Conservation (phyloP, 2,113 vertebrate species). For the Crotalus helleri region DNA sequence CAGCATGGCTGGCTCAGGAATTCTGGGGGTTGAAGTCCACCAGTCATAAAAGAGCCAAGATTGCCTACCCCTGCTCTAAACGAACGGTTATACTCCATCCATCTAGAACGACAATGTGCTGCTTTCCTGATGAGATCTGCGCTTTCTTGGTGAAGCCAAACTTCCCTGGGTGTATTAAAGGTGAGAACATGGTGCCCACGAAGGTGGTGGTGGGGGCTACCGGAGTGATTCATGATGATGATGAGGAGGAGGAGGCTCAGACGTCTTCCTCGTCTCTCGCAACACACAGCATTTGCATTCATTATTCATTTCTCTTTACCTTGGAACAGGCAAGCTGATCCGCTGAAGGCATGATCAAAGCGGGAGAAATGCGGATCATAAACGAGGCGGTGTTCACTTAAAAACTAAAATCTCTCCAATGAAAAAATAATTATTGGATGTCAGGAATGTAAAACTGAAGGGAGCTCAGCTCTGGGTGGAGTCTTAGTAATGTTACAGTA, state of each 20-base stretch:
- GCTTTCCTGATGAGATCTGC: constrained; percentile 59
- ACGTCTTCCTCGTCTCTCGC: constrained; percentile 61
- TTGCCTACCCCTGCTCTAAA: too few species aligned
- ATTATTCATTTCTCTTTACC: constrained; percentile 58
- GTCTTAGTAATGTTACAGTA: not conserved
- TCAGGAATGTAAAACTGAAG: not conserved
- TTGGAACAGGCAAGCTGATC: constrained; percentile 65
- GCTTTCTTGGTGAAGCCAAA: constrained; percentile 65
- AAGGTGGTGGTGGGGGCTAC: constrained; percentile 21
- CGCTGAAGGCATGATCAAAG: constrained; percentile 68
- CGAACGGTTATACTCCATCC: not conserved
- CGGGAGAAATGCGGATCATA: constrained; percentile 62
- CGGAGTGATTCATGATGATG: constrained; percentile 42
- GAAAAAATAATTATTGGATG: constrained; percentile 51
- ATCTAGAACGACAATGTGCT: constrained; percentile 42
- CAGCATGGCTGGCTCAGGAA: too few species aligned
- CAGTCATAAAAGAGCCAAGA: too few species aligned
- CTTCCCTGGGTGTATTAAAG: constrained; percentile 59
- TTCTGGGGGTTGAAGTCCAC: too few species aligned
- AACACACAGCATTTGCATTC: constrained; percentile 57
- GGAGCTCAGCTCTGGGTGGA: not conserved
- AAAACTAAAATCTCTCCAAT: constrained; percentile 14
- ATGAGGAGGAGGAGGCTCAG: constrained; percentile 58
- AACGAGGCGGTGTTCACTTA: constrained; percentile 61
- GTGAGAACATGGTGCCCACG: constrained; percentile 54